Evolutionary conservation across 2,113 vertebrate genomes (phyloP).

Genomic region (Nibea coibor): DNA sequence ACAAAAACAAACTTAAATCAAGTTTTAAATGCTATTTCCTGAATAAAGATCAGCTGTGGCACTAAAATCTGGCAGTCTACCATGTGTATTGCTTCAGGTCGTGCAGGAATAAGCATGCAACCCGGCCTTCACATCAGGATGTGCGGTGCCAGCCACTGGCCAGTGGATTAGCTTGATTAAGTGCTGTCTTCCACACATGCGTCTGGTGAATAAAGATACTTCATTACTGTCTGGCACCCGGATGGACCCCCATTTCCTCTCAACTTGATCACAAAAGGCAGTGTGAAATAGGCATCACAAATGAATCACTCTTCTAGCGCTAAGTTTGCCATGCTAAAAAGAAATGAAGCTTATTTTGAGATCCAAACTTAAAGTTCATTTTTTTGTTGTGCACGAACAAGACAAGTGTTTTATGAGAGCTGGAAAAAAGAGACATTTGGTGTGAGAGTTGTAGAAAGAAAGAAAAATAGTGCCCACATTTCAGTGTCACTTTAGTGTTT

Average conservation of each 20-base stretch:
- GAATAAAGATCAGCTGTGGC: background rate
- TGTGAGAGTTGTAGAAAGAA: no score
- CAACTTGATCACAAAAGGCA: constrained; percentile 30
- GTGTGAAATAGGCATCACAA: constrained; percentile 59
- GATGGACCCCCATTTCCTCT: constrained; percentile 68
- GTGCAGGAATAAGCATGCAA: constrained; percentile 20
- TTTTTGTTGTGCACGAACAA: background rate
- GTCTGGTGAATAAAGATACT: constrained; percentile 71
- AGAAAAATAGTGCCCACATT: background rate
- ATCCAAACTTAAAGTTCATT: background rate
- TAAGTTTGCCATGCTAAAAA: constrained; percentile 7
- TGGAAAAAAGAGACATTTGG: no score
- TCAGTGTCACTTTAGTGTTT: background rate
- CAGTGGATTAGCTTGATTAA: constrained; percentile 64
- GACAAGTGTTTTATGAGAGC: background rate
- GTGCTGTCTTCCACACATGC: constrained; percentile 54
- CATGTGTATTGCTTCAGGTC: constrained; percentile 49
- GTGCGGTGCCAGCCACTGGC: constrained; percentile 51
- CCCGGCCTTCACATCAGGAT: constrained; percentile 37
- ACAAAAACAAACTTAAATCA: constrained; percentile 2
- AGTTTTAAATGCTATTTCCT: background rate
- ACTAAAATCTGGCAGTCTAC: constrained; percentile 9
- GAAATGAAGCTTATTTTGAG: background rate
- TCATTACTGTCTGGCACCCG: constrained; percentile 74
- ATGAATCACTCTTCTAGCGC: constrained; percentile 24